phyloP scores from a whole-genome alignment of 2,113 vertebrate genomes.

The Natator depressus region DNA sequence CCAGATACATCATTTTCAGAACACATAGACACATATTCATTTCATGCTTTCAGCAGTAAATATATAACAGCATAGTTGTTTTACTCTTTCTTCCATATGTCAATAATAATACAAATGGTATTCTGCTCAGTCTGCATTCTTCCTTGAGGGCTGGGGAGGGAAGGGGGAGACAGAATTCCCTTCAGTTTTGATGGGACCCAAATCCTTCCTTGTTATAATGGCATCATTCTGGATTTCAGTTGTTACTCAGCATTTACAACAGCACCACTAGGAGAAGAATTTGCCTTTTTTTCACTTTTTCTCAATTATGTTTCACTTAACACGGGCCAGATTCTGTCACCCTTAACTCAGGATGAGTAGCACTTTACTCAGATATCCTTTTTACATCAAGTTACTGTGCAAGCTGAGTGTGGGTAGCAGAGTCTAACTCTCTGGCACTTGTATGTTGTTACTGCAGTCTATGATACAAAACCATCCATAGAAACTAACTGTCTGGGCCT shows the following conservation, averaged over 20 bases:
- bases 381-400: neutral
- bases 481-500: neutral
- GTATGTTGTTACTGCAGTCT: neutral
- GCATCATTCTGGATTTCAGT: neutral
- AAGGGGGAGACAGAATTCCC: neutral
- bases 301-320: neutral
- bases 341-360: neutral
- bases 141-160: neutral
- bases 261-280: neutral
- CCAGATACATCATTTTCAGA: neutral
- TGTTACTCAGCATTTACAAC: neutral
- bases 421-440: neutral
- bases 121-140: neutral
- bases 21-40: neutral
- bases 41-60: neutral
- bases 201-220: neutral
- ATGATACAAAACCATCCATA: neutral
- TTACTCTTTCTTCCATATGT: neutral
- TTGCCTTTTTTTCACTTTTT: neutral
- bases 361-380: neutral
- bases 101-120: neutral
- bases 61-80: neutral
- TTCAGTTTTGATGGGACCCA: neutral
- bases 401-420: neutral
- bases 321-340: neutral